These are phyloP conservation scores for Orius laevigatus DNA, from an alignment of 1,140 invertebrate genomes.

Conservation along the genomic window DNA sequence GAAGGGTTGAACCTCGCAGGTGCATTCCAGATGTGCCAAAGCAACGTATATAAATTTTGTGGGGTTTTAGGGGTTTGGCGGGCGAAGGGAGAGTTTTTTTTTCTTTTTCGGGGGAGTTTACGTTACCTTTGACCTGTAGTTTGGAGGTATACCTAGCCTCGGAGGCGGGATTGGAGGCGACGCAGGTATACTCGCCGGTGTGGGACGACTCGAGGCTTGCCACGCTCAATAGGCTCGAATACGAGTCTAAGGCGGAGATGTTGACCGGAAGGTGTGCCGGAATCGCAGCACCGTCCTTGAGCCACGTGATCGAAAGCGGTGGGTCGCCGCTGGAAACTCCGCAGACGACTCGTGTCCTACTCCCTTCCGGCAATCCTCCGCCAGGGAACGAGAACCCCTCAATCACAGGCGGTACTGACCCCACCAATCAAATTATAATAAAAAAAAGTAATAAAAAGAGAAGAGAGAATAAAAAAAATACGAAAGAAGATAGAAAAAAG, in stretches of 20 bases:
- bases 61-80: conserved; percentile 23
- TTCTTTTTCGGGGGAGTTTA: conserved; percentile 21
- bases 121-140: conserved; percentile 69
- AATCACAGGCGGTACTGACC: conserved; percentile 69
- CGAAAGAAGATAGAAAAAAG: conserved; percentile 17
- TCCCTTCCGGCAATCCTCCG: conserved; percentile 62
- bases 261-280: conserved; percentile 36
- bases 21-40: conserved; percentile 41
- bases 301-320: conserved; percentile 57
- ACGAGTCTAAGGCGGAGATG: conserved; percentile 53
- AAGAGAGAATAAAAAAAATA: conserved; percentile 19
- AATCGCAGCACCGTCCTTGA: conserved; percentile 54
- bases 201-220: conserved; percentile 53
- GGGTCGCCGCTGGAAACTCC: conserved; percentile 65
- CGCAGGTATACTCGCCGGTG: conserved; percentile 65
- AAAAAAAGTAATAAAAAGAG: conserved; percentile 15
- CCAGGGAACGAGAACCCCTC: conserved; percentile 63
- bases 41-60: conserved; percentile 23
- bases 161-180: conserved; percentile 59
- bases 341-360: conserved; percentile 69
- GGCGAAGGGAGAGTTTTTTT: conserved; percentile 4
- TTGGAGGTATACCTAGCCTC: conserved; percentile 63
- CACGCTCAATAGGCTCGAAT: conserved; percentile 60
- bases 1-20: conserved; percentile 32
- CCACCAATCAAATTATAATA: conserved; percentile 21